Percentiles rank a stretch among this genome's conserved stretches.
Evolutionary conservation across 2,888 invertebrate species (phyloP).

Genomic region (Halictus ligatus): DNA sequence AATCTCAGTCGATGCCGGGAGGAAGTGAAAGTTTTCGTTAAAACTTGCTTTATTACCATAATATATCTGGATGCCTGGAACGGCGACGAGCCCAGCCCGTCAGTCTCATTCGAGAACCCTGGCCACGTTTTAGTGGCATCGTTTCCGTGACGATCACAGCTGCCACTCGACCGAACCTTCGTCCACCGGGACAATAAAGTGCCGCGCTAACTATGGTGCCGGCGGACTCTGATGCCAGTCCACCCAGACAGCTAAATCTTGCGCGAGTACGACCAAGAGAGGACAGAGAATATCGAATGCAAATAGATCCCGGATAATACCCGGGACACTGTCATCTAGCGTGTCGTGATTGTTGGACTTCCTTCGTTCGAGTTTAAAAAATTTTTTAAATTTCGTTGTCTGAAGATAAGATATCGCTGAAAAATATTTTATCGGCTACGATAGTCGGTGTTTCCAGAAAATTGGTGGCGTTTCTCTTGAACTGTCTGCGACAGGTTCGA

Average conservation of each 20-base stretch:
- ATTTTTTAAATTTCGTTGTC: not conserved
- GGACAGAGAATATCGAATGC: not conserved
- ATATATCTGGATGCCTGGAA: constrained; percentile 20
- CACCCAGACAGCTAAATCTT: not conserved
- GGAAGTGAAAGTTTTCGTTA: constrained; percentile 46
- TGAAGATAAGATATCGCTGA: not conserved
- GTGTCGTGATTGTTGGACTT: not conserved
- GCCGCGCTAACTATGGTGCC: constrained; percentile 1
- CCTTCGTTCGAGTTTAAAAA: not conserved
- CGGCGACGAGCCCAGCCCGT: not conserved
- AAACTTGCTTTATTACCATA: constrained; percentile 33
- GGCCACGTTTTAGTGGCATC: constrained; percentile 21
- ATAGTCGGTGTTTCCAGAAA: not conserved
- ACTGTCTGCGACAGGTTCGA: not conserved
- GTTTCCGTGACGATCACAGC: constrained; percentile 1
- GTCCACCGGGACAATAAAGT: not conserved
- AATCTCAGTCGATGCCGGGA: constrained; percentile 11
- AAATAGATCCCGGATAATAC: not conserved
- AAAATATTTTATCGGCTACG: not conserved
- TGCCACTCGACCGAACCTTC: not conserved
- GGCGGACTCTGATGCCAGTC: not conserved
- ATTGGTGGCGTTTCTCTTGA: not conserved
- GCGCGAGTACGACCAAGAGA: not conserved
- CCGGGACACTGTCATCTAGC: not conserved
- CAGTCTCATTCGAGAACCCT: not conserved